These are phyloP conservation scores for Pteromalus puparum DNA, from an alignment of 1,140 invertebrate genomes.

Conservation along the genomic window DNA sequence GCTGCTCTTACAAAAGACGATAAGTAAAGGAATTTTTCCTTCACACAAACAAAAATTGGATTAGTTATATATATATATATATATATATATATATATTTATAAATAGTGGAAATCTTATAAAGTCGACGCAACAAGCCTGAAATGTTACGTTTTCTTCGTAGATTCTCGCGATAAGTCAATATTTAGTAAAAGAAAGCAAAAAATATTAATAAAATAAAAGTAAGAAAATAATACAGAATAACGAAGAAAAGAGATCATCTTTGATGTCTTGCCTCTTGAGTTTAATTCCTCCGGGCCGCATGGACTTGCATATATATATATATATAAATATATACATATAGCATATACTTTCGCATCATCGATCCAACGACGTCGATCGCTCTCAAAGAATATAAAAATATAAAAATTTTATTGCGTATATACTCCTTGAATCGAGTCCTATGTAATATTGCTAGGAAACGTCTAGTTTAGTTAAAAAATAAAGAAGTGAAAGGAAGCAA, in stretches of 20 bases:
- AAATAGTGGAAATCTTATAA: slow-evolving; percentile 30
- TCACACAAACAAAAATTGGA: slow-evolving; percentile 27
- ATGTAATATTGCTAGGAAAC: slow-evolving; percentile 46
- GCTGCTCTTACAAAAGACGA: slow-evolving; percentile 31
- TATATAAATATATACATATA: slow-evolving; percentile 27
- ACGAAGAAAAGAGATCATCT: slow-evolving; percentile 32
- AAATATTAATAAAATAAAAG: slow-evolving; percentile 24
- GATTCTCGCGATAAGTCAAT: slow-evolving; percentile 50
- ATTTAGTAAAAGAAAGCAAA: slow-evolving; percentile 37
- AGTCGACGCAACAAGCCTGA: slow-evolving; percentile 35
- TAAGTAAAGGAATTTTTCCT: slow-evolving; percentile 26
- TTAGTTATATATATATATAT: slow-evolving; percentile 3
- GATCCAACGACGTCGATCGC: slow-evolving; percentile 38
- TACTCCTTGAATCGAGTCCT: slow-evolving; percentile 48
- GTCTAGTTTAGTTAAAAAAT: slow-evolving; percentile 51
- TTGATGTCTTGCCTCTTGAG: slow-evolving; percentile 51
- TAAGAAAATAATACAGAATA: slow-evolving; percentile 31
- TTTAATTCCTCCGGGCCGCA: slow-evolving; percentile 43
- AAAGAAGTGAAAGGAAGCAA: slow-evolving; percentile 30
- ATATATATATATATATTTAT: background rate
- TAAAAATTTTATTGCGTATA: slow-evolving; percentile 44
- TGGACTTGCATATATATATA: slow-evolving; percentile 30
- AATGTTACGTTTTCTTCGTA: slow-evolving; percentile 41
- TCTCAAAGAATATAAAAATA: slow-evolving; percentile 19
- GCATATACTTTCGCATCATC: slow-evolving; percentile 37